These are phyloP conservation scores for Gila orcuttii DNA, from an alignment of 2,113 vertebrate genomes.

Conservation along the genomic window DNA sequence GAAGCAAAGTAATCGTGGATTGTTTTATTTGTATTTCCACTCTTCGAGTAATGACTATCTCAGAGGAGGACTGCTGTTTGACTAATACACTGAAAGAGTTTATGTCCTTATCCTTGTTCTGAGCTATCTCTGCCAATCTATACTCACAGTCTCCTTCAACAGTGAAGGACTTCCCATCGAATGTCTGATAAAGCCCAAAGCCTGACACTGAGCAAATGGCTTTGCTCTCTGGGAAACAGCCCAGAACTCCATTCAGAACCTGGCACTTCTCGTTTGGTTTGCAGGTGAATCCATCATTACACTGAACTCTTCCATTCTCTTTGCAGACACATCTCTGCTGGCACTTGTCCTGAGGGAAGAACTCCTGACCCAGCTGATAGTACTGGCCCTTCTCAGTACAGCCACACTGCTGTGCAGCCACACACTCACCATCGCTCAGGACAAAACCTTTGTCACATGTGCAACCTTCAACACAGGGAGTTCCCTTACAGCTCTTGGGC, in stretches of 20 bases:
- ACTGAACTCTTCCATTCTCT: slow-evolving; percentile 53
- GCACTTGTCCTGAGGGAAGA: slow-evolving; percentile 62
- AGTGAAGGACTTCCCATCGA: slow-evolving; percentile 59
- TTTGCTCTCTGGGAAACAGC: slow-evolving; percentile 56
- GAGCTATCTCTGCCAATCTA: slow-evolving; percentile 48
- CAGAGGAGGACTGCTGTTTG: slow-evolving; percentile 10
- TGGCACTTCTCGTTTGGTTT: slow-evolving; percentile 59
- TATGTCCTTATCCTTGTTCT: not conserved
- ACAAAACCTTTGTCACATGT: slow-evolving; percentile 60
- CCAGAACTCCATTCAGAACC: slow-evolving; percentile 55
- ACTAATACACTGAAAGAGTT: slow-evolving; percentile 58
- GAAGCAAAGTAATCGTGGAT: slow-evolving; percentile 49
- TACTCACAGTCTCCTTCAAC: slow-evolving; percentile 64
- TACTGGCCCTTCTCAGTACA: slow-evolving; percentile 57
- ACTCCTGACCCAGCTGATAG: slow-evolving; percentile 59
- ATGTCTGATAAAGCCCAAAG: slow-evolving; percentile 55
- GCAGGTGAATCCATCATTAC: slow-evolving; percentile 51
- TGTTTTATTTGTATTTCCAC: slow-evolving; percentile 54
- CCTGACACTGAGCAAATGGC: slow-evolving; percentile 60
- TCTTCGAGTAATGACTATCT: slow-evolving; percentile 42
- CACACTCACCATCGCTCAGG: slow-evolving; percentile 57
- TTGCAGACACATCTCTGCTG: slow-evolving; percentile 56
- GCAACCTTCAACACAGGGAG: slow-evolving; percentile 59
- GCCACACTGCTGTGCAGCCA: slow-evolving; percentile 63
- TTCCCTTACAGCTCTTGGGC: slow-evolving; percentile 24